Percentiles rank a stretch among this genome's conserved stretches.
These are phyloP conservation scores for Pseudorhombus dupliciocellatus DNA, from an alignment of 2,113 vertebrate genomes.

Conservation along the genomic window DNA sequence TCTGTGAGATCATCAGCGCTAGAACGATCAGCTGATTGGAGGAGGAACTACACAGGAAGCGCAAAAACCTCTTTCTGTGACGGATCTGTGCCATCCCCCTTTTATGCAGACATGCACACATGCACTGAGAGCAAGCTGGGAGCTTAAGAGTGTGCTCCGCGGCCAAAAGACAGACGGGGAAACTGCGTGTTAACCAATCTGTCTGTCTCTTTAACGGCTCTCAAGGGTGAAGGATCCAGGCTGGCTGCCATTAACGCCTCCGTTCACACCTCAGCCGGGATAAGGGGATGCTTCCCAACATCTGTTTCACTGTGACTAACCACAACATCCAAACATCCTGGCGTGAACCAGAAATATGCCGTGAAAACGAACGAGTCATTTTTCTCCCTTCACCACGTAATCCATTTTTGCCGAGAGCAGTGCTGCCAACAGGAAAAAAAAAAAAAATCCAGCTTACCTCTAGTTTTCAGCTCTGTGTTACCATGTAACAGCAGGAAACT, in stretches of 20 bases:
- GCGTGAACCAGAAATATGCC: conserved; percentile 12
- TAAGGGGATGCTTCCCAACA: conserved; percentile 23
- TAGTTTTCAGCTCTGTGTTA: conserved; percentile 74
- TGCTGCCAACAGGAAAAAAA: background rate
- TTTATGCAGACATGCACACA: conserved; percentile 3
- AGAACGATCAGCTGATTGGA: conserved; percentile 59
- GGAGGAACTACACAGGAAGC: conserved; percentile 66
- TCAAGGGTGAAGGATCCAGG: conserved; percentile 11
- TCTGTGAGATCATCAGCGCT: conserved; percentile 49
- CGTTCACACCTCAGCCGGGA: conserved; percentile 15
- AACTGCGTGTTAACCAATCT: background rate
- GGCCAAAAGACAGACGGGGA: conserved; percentile 4
- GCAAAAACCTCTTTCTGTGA: conserved; percentile 41
- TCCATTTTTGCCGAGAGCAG: background rate
- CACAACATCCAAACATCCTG: conserved; percentile 20
- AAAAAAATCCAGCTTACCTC: conserved; percentile 67
- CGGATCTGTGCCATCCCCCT: conserved; percentile 29
- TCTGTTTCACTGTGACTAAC: conserved; percentile 23
- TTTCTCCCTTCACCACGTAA: background rate
- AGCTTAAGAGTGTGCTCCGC: conserved; percentile 15
- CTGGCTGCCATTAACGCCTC: conserved; percentile 1
- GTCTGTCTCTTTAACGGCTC: conserved; percentile 15
- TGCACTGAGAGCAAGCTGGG: conserved; percentile 12
- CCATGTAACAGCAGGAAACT: conserved; percentile 78
- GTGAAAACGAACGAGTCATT: background rate